phyloP scores from a whole-genome alignment of 2,888 invertebrate species.

The Heliothis peltigera region DNA sequence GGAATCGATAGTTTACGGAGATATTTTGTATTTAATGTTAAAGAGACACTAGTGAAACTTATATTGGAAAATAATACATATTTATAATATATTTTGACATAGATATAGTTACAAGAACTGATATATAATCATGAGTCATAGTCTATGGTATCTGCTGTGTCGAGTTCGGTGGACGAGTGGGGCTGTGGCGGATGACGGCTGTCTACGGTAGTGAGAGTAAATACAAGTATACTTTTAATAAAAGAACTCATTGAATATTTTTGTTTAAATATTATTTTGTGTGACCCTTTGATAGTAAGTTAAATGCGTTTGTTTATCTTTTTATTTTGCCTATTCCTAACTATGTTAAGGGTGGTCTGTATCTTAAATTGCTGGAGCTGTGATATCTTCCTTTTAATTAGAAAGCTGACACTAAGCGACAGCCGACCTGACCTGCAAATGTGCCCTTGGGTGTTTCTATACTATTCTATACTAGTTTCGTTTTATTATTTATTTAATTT shows the following conservation, averaged over 20 bases:
- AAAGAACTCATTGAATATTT: conserved; percentile 37
- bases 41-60: conserved; percentile 42
- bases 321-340: not conserved
- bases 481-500: too few species aligned
- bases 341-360: too few species aligned
- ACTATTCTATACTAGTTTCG: too few species aligned
- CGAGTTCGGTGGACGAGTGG: conserved; percentile 18
- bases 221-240: conserved; percentile 49
- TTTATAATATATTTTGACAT: conserved; percentile 53
- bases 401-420: too few species aligned
- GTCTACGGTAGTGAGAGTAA: conserved; percentile 49
- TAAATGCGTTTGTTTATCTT: not conserved
- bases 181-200: conserved; percentile 49
- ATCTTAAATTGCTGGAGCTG: too few species aligned
- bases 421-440: too few species aligned
- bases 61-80: conserved; percentile 45
- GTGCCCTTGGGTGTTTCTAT: too few species aligned
- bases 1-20: conserved; percentile 8
- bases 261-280: conserved; percentile 18
- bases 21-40: conserved; percentile 48
- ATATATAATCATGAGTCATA: conserved; percentile 55
- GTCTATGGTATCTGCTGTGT: conserved; percentile 43
- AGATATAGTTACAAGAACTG: conserved; percentile 57
- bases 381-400: too few species aligned
- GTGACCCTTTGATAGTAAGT: not conserved